A percentile compares a stretch with the other conserved stretches of the same genome.
These are phyloP conservation scores for Pantelozetes paolii DNA, from an alignment of 2,888 invertebrate species.

Conservation along the genomic window DNA sequence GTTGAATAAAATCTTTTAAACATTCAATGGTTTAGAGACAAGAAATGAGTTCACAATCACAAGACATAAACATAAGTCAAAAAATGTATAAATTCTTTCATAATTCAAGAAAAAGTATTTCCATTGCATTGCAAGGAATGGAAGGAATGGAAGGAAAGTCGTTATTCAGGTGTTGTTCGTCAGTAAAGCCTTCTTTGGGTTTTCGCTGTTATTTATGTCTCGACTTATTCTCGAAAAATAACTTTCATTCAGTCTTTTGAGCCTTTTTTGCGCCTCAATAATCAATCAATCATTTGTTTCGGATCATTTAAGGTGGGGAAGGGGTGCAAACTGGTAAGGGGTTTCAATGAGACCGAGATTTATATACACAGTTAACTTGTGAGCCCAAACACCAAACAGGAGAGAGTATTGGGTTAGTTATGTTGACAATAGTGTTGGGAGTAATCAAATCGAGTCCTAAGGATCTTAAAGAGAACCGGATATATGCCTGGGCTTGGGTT, in stretches of 20 bases:
- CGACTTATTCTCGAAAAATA: constrained; percentile 20
- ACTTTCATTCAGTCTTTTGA: constrained; percentile 33
- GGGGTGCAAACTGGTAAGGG: constrained; percentile 13
- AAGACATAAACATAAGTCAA: constrained; percentile 22
- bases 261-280: constrained; percentile 24
- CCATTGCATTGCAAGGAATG: too few species aligned
- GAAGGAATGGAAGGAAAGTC: constrained; percentile 7
- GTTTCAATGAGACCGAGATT: constrained; percentile 30
- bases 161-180: constrained; percentile 33
- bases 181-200: constrained; percentile 17
- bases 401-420: not conserved
- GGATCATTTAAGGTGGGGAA: constrained; percentile 37
- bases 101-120: constrained; percentile 18
- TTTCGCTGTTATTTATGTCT: constrained; percentile 34
- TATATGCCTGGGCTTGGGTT: constrained; percentile 7
- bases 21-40: constrained; percentile 10
- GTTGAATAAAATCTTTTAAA: not conserved
- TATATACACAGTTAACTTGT: constrained; percentile 32
- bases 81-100: constrained; percentile 32
- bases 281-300: constrained; percentile 38
- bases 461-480: constrained; percentile 26
- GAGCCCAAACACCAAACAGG: not conserved
- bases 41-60: constrained; percentile 11
- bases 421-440: constrained; percentile 23
- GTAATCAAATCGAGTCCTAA: constrained; percentile 28